These are phyloP conservation scores for Halcyon malimbica DNA, from an alignment of 2,113 vertebrate species.

Conservation along the genomic window DNA sequence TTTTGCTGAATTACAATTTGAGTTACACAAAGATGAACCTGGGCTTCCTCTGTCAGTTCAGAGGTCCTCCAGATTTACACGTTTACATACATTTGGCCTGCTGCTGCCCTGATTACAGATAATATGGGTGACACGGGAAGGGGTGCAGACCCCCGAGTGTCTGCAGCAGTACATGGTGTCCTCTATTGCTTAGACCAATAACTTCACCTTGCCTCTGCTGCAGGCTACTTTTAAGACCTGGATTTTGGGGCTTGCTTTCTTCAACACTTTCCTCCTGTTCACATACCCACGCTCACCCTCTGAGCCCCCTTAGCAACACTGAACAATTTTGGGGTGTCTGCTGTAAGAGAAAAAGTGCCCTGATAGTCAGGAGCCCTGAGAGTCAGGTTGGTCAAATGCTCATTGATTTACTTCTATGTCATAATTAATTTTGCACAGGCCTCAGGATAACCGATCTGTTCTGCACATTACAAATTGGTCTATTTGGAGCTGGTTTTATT, in stretches of 20 bases:
- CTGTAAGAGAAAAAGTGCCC: not conserved
- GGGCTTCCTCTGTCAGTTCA: not conserved
- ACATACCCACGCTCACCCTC: not conserved
- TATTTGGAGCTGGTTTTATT: not conserved
- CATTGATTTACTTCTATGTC: not conserved
- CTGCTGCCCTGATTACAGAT: not conserved
- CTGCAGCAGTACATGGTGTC: not conserved
- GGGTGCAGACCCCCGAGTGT: fast-evolving
- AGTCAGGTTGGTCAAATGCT: no score
- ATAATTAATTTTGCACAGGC: not conserved
- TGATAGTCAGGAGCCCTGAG: not conserved
- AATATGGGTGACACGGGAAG: not conserved
- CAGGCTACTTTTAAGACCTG: not conserved
- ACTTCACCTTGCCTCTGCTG: not conserved
- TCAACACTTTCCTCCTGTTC: not conserved
- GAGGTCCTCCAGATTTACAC: not conserved
- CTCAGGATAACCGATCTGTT: not conserved
- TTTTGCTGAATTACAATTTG: not conserved
- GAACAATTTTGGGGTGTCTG: not conserved
- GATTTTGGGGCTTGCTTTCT: not conserved
- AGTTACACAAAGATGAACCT: not conserved
- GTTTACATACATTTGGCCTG: not conserved
- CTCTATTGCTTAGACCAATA: not conserved
- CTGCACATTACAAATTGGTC: not conserved
- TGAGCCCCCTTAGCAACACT: not conserved